Percentiles rank a stretch among this genome's conserved stretches.
Evolutionary conservation across 2,113 vertebrate genomes (phyloP).

Genomic region (Zosterops pallidus): DNA sequence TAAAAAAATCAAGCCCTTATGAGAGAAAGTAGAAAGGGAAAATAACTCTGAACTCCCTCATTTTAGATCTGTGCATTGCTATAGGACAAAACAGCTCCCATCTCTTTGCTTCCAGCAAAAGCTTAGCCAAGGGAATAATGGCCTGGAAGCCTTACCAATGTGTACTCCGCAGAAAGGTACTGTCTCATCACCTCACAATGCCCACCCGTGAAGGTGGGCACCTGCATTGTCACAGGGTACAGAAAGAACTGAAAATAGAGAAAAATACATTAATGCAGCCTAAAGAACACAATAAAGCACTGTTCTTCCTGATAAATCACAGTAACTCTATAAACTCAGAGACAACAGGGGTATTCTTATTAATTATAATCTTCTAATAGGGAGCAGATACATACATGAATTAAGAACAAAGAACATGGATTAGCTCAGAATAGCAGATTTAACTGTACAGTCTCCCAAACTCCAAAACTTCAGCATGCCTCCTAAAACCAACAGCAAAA

Average conservation of each 20-base stretch:
- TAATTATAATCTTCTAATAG: neutral
- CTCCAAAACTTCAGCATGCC: neutral
- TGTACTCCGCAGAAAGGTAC: neutral
- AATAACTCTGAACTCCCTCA: neutral
- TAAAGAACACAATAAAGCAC: neutral
- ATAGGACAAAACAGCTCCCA: neutral
- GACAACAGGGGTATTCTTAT: neutral
- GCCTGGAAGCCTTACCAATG: neutral
- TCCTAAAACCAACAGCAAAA: neutral
- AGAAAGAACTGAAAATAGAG: neutral
- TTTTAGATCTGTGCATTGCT: neutral
- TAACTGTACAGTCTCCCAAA: neutral
- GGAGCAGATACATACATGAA: neutral
- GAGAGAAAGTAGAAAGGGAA: neutral
- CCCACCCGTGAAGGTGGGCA: neutral
- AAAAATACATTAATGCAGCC: neutral
- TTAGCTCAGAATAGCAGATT: neutral
- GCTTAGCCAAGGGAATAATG: neutral
- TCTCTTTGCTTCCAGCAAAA: neutral
- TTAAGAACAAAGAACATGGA: neutral
- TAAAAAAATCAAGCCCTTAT: neutral
- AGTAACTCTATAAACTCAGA: neutral
- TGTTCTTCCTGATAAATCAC: neutral
- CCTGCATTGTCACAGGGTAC: neutral
- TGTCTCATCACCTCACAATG: neutral